Conservation (phyloP, 2,888 invertebrate genomes). For the Erebia palarica region DNA sequence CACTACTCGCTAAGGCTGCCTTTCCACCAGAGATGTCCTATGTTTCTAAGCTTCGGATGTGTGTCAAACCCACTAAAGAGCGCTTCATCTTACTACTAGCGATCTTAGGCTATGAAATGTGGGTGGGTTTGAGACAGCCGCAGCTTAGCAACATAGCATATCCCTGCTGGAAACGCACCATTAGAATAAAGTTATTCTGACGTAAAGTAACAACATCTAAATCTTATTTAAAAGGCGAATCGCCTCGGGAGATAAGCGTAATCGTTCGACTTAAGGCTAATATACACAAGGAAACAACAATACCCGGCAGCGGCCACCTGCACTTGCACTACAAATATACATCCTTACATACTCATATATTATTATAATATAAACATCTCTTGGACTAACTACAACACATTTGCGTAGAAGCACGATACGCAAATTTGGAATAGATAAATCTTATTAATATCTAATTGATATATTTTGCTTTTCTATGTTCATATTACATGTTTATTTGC, state of each 20-base stretch:
- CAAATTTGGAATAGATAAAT: neutral
- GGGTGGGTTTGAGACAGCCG: too few relatives aligned
- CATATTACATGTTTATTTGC: neutral
- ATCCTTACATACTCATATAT: slow-evolving; percentile 28
- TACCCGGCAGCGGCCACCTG: slow-evolving; percentile 48
- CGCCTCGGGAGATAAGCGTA: slow-evolving; percentile 75
- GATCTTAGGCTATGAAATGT: too few relatives aligned
- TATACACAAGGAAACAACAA: slow-evolving; percentile 49
- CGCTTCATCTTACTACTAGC: too few relatives aligned
- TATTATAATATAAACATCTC: slow-evolving; percentile 17
- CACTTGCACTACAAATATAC: slow-evolving; percentile 39
- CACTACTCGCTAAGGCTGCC: slow-evolving; percentile 41
- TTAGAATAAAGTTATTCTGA: slow-evolving; percentile 61
- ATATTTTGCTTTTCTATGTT: neutral
- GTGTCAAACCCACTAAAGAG: too few relatives aligned
- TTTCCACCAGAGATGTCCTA: too few relatives aligned
- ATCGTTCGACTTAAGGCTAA: slow-evolving; percentile 74
- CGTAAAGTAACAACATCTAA: slow-evolving; percentile 66
- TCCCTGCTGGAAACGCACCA: too few relatives aligned
- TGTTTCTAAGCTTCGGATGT: too few relatives aligned
- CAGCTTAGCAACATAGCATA: too few relatives aligned
- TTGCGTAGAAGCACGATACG: neutral
- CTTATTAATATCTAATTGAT: slow-evolving; percentile 12
- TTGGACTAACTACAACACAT: slow-evolving; percentile 6
- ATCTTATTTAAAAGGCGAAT: slow-evolving; percentile 75